These are phyloP conservation scores for Cyclophora punctaria DNA, from an alignment of 2,888 invertebrate genomes.

Conservation along the genomic window DNA sequence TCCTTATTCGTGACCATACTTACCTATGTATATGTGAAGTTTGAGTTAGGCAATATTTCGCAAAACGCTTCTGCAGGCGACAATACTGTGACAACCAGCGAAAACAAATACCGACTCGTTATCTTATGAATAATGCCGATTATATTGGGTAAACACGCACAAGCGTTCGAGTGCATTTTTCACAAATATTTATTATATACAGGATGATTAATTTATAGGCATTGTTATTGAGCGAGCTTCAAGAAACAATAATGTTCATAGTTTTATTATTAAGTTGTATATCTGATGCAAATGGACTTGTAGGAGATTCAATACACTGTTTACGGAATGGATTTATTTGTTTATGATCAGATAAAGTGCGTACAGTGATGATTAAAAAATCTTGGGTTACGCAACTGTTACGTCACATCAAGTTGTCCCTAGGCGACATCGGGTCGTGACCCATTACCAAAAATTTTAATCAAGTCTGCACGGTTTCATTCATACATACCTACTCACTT, in stretches of 20 bases:
- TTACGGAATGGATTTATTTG: conserved; percentile 15
- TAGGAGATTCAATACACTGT: no score
- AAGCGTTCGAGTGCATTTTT: conserved; percentile 62
- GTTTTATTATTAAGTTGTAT: no score
- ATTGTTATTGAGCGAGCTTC: not conserved
- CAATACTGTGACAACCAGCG: conserved; percentile 62
- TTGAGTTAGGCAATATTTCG: conserved; percentile 61
- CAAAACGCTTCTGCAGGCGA: conserved; percentile 62
- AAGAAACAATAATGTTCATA: not conserved
- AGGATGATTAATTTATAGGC: conserved; percentile 35
- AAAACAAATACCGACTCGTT: conserved; percentile 67
- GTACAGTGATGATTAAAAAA: conserved; percentile 17
- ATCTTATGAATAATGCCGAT: conserved; percentile 75
- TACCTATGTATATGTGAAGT: conserved; percentile 32
- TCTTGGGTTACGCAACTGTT: conserved; percentile 18
- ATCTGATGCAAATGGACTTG: no score
- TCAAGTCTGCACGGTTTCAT: not conserved
- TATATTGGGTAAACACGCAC: conserved; percentile 67
- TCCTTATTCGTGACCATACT: conserved; percentile 22
- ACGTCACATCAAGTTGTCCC: conserved; percentile 12
- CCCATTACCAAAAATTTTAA: not conserved
- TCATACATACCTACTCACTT: no score
- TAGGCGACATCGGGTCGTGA: conserved; percentile 5
- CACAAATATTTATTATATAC: conserved; percentile 55
- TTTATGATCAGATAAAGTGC: conserved; percentile 17